Evolutionary conservation across 2,888 invertebrate genomes (phyloP), one percentile per base, ranked within the genome.

Genomic region (Sminthurides aquaticus): DNA sequence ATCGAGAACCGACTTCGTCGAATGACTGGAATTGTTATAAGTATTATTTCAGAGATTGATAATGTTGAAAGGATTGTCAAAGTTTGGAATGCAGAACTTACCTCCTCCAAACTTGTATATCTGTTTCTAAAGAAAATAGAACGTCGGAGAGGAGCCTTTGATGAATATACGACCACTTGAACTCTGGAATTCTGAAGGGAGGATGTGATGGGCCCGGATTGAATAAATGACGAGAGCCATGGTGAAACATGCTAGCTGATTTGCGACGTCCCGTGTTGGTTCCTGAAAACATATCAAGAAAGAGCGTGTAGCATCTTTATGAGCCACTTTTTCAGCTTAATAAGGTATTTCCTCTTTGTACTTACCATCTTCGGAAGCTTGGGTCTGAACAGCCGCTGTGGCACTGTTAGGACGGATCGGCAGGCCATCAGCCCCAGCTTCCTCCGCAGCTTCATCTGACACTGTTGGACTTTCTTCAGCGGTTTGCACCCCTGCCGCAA

Each of bases 81-180:
- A 34, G 43, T 34, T n/a, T n/a, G 15, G 43, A 15, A 34, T 15
- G 15, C 43, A 34, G 8, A 34, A 34, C 75, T 75, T 78, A 85
- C 85, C 84, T 84, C 79, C 86, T 83, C 87, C 87, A 87, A 56
- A 88, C 91, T 84, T 97, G 96, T 76, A 99, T 92, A 77, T 99
- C 99, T 15, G 93, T 93, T 81, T 99, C 99, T 65, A 99, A 82
- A 0, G 97, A 95, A 80, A 94, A 94, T 29, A 99, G 82, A 43
- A 99, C 90, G 79, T 99, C 99, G 18, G 95, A 93, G 0, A 99
- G 83, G 63, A 99, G 82, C 67, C 96, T 84, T 79, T 99, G 95
- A 81, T 99, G 99, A 74, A 99, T 93, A 79, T 93, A 92, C 1
- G 98, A 99, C 99, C 99, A 99, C 76, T 95, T 90, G 82, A 99